Evolutionary conservation across 1,140 invertebrate species (phyloP).

Genomic region (Mizuhopecten yessoensis): DNA sequence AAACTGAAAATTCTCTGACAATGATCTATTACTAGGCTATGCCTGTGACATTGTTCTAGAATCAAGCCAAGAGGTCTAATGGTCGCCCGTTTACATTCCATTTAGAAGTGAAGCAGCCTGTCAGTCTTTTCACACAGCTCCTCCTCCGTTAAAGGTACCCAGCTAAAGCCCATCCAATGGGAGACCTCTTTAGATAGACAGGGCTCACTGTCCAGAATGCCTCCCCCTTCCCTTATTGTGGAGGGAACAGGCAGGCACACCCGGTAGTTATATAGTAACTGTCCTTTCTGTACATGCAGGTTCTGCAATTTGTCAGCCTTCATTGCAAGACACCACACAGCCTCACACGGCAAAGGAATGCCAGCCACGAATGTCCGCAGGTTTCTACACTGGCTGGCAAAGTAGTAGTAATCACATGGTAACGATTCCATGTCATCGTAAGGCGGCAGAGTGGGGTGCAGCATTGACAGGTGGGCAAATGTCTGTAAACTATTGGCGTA

Average conservation of each 20-base stretch:
- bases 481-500: slow-evolving; percentile 50
- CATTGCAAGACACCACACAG: slow-evolving; percentile 54
- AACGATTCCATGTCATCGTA: slow-evolving; percentile 55
- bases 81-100: not conserved
- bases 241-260: slow-evolving; percentile 50
- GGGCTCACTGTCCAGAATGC: slow-evolving; percentile 38
- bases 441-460: slow-evolving; percentile 47
- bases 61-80: no score
- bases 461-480: slow-evolving; percentile 55
- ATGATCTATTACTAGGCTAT: no score
- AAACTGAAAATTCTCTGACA: no score
- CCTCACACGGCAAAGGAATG: slow-evolving; percentile 52
- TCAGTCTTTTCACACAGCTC: slow-evolving; percentile 51
- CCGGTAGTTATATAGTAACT: slow-evolving; percentile 45
- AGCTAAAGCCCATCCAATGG: slow-evolving; percentile 46
- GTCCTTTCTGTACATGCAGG: not conserved
- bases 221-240: slow-evolving; percentile 43
- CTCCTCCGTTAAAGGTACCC: slow-evolving; percentile 46
- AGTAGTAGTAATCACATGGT: slow-evolving; percentile 56
- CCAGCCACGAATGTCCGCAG: slow-evolving; percentile 46
- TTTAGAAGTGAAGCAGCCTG: slow-evolving; percentile 1
- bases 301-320: slow-evolving; percentile 43
- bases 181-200: slow-evolving; percentile 41
- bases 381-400: slow-evolving; percentile 50
- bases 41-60: no score